A percentile compares a stretch with the other conserved stretches of the same genome.
phyloP scores from a whole-genome alignment of 2,113 vertebrate species.

The Campylomormyrus tamandua region DNA sequence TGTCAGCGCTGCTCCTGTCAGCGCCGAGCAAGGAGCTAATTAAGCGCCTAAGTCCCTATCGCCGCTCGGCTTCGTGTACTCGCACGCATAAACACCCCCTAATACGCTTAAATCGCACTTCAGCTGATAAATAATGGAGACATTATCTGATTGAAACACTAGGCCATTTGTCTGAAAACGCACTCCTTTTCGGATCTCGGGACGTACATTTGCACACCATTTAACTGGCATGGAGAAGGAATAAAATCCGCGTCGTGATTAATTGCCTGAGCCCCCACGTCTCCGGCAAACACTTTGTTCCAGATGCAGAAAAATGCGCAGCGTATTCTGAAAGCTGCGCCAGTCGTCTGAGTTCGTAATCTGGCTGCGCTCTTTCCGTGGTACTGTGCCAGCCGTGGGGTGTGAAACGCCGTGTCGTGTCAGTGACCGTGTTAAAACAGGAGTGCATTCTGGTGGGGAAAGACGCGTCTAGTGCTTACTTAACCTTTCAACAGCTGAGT shows the following conservation, averaged over 20 bases:
- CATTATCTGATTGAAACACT: conserved; percentile 1
- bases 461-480: background rate
- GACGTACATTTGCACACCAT: background rate
- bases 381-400: background rate
- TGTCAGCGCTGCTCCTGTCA: background rate
- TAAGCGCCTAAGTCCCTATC: background rate
- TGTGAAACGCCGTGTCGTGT: background rate
- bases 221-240: background rate
- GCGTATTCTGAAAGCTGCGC: background rate
- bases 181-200: background rate
- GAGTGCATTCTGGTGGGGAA: background rate
- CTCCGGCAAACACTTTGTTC: background rate
- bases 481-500: background rate
- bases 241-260: background rate
- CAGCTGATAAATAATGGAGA: conserved; percentile 5
- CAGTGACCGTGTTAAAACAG: background rate
- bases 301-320: background rate
- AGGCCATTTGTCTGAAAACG: background rate
- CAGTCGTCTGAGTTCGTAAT: background rate
- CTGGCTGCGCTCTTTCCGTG: background rate
- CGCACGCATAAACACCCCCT: conserved; percentile 1
- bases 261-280: background rate
- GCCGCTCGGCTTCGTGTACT: background rate
- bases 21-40: background rate
- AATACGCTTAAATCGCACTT: conserved; percentile 4